A percentile compares a stretch with the other conserved stretches of the same genome.
Evolutionary conservation across 2,797 vertebrate species (phyloP).

Genomic region (Leptatherina wallacei): DNA sequence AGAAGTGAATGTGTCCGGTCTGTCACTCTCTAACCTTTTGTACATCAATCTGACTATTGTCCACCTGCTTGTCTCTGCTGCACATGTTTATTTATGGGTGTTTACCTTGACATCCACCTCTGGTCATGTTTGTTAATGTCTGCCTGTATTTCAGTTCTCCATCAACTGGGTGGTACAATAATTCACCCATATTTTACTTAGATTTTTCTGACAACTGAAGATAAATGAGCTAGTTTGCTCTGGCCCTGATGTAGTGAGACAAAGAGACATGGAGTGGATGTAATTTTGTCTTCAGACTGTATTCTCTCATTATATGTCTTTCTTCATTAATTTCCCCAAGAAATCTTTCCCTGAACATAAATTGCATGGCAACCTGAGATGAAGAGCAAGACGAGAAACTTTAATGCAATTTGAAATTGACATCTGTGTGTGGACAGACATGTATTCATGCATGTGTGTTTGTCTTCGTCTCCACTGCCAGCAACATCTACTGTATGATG

Average conservation of each 20-base stretch:
- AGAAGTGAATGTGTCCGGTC: slow-evolving; percentile 5
- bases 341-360: slow-evolving; percentile 18
- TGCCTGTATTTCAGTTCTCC: slow-evolving; percentile 9
- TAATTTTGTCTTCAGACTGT: slow-evolving; percentile 26
- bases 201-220: slow-evolving; percentile 27
- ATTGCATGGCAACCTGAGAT: slow-evolving; percentile 4
- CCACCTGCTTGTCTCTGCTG: slow-evolving; percentile 7
- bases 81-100: neutral
- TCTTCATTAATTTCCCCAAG: slow-evolving; percentile 31
- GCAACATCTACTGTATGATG: neutral
- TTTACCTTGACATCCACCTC: neutral
- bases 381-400: slow-evolving; percentile 13
- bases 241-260: slow-evolving; percentile 22
- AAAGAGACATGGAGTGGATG: slow-evolving; percentile 27
- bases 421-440: slow-evolving; percentile 6
- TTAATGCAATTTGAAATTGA: slow-evolving; percentile 35
- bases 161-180: slow-evolving; percentile 3
- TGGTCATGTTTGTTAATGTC: neutral
- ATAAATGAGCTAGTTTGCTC: slow-evolving; percentile 29
- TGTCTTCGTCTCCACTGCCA: neutral
- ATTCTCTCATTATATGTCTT: slow-evolving; percentile 24
- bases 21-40: slow-evolving; percentile 9
- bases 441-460: slow-evolving; percentile 6
- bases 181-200: slow-evolving; percentile 17
- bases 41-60: slow-evolving; percentile 11